Base-by-base conservation (phyloP, 2,113 vertebrate genomes). In the Elachura formosa region DNA sequence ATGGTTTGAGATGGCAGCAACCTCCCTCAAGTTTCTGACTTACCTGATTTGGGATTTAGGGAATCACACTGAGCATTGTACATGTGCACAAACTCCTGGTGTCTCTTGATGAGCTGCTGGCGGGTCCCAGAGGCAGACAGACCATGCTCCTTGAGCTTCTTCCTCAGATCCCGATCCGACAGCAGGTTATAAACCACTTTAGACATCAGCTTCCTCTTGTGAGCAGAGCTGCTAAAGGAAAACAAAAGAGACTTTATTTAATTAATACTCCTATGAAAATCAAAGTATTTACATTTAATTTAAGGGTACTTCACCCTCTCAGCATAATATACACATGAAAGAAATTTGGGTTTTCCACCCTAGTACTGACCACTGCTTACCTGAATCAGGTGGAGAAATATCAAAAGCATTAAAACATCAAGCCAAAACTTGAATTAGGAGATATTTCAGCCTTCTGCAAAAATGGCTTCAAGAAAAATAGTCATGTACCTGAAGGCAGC, bases 11-110 rank as follows among this genome's bases (percentile, higher is more conserved):
- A 15, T 10, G 31, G 28, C 22, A 85, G 33, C 8, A 84, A 2
- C 43, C 49, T 26, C 55, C 34, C 54, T 24, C 26, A 58, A 49
- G n/a, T 5, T 17, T 40, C 58, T 41, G 51, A 16, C 84, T 63
- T 63, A 99, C 99, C 98, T 96, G 99, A 97, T 95, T 98, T 99
- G 62, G 99, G 99, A 46, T 97, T 96, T 3, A 99, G 95, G n/a
- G 99, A 97, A 79, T 99, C 99, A 84, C 99, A 99, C 59, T 99
- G 98, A 11, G 99, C 98, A 16, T 99, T 99, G 94, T 99, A 99
- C 87, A 98, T 97, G 33, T 98, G 98, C 49, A 99, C 97, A 91
- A 99, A 99, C 9, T 99, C 99, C 66, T 98, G 98, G 90, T 99
- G 99, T 17, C 99, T 98, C 93, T 96, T 98, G 45, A 99, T 91